Base-by-base conservation (phyloP, 2,888 invertebrate genomes). In the Stratiomys singularior region DNA sequence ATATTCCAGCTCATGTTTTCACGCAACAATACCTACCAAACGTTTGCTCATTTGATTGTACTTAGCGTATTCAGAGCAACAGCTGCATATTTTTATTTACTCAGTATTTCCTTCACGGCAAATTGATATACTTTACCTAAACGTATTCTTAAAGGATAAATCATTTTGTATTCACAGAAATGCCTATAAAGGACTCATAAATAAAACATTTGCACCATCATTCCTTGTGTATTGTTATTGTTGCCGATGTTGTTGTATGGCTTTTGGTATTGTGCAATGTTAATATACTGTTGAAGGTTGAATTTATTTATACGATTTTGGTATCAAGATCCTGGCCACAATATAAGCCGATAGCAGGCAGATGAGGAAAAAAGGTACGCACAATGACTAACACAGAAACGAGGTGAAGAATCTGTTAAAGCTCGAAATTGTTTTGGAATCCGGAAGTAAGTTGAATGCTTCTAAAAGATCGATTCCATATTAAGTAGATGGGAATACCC, bases 381-480 rank as follows among this genome's bases (percentile, higher is more conserved):
- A 37, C 66, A 18, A 37, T 9, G 3, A 37, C 37, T 37, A 3
- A 9, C 9, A 37, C 37, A 37, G 37, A 5, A 9, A 37, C 28
- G 28, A 63, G 13, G 28, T 63, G 15, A 46, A 25, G 69, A 69
- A 46, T 47, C 69, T 46, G 69, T 47, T 69, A 30, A 69, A 69
- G 69, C 69, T 47, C 44, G 69, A 69, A 69, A 69, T 72, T 72
- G 72, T 52, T 21, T 74, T 18, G 58, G 74, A 74, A 74, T 58
- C 74, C 58, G 74, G 60, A 74, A 74, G 58, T 60, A 44, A 30
- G 37, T 60, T 74, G 60, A 74, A 74, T 74, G 74, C 58, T 58
- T 58, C 74, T 58, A 60, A 74, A 74, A 74, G 74, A 74, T 74
- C 74, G 74, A 74, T 74, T 44, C 74, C 60, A 60, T 60, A 58